These are phyloP conservation scores for Drosophila kambysellisi DNA, from an alignment of 2,888 invertebrate species.

Conservation along the genomic window DNA sequence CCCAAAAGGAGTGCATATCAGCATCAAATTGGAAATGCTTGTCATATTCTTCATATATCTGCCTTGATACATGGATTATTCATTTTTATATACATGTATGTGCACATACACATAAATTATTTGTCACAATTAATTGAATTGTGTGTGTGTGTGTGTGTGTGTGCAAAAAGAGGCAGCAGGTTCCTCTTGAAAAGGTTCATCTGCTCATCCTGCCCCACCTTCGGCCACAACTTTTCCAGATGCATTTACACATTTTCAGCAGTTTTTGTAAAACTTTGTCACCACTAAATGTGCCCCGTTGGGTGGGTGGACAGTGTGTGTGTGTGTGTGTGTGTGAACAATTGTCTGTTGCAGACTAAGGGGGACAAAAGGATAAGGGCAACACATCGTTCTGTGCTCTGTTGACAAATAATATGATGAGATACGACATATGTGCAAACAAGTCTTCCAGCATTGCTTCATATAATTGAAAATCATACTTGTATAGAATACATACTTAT, in stretches of 20 bases:
- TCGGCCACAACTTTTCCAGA: slow-evolving; percentile 23
- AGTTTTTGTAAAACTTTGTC: slow-evolving; percentile 70
- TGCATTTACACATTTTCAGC: slow-evolving; percentile 56
- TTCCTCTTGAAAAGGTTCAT: slow-evolving; percentile 21
- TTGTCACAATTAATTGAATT: slow-evolving; percentile 84
- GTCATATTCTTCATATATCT: slow-evolving; percentile 85
- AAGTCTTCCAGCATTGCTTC: slow-evolving; percentile 78
- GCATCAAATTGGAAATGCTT: slow-evolving; percentile 84
- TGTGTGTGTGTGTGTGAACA: slow-evolving; percentile 28
- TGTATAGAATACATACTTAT: neutral
- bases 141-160: slow-evolving; percentile 61
- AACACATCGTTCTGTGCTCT: slow-evolving; percentile 20
- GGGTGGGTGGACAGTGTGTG: neutral
- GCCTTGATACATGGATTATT: slow-evolving; percentile 66
- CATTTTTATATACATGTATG: slow-evolving; percentile 55
- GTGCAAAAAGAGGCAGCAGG: slow-evolving; percentile 41
- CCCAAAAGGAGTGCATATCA: slow-evolving; percentile 61
- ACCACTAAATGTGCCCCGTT: slow-evolving; percentile 61
- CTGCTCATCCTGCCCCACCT: neutral
- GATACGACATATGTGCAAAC: slow-evolving; percentile 85
- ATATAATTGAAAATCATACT: slow-evolving; percentile 84
- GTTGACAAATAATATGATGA: slow-evolving; percentile 85
- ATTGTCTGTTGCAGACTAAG: slow-evolving; percentile 23
- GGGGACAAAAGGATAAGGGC: slow-evolving; percentile 74
- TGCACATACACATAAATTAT: slow-evolving; percentile 71